Conservation (phyloP, 64 coral and sea anemone genomes). For the Astreopora myriophthalma region DNA sequence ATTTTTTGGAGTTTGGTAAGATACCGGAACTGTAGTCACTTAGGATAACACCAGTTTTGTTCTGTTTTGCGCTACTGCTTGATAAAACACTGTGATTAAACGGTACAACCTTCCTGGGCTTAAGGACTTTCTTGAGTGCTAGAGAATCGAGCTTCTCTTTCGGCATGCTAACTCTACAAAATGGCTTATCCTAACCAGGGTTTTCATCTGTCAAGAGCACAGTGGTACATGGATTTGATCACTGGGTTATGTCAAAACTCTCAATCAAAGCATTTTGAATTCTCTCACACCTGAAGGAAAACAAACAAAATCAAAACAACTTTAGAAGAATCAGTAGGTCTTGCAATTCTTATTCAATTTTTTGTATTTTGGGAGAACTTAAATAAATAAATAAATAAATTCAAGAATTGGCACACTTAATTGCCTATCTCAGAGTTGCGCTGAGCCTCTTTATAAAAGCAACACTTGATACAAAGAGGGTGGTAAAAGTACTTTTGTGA, state of each 20-base stretch:
- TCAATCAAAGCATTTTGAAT: neutral
- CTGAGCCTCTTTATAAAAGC: too few relatives aligned
- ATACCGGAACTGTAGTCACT: neutral
- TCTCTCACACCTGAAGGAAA: neutral
- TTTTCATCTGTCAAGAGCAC: neutral
- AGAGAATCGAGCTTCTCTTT: constrained; percentile 27
- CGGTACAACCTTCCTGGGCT: constrained; percentile 5
- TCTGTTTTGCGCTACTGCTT: neutral
- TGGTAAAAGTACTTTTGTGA: too few relatives aligned
- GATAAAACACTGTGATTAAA: neutral
- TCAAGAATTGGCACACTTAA: too few relatives aligned
- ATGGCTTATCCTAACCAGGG: neutral
- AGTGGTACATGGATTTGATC: neutral
- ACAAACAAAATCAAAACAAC: neutral
- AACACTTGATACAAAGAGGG: too few relatives aligned
- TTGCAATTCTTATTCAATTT: too few relatives aligned
- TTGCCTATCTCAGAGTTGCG: too few relatives aligned
- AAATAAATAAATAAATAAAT: too few relatives aligned
- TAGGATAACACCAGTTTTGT: neutral
- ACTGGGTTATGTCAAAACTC: neutral
- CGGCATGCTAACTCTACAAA: constrained; percentile 14
- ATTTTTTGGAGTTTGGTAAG: neutral
- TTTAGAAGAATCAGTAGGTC: neutral
- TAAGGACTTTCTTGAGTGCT: constrained; percentile 1
- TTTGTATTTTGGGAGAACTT: too few relatives aligned